Evolutionary conservation across 2,888 invertebrate species (phyloP), one percentile per base, ranked within the genome.

Genomic region (Xestobium rufovillosum): DNA sequence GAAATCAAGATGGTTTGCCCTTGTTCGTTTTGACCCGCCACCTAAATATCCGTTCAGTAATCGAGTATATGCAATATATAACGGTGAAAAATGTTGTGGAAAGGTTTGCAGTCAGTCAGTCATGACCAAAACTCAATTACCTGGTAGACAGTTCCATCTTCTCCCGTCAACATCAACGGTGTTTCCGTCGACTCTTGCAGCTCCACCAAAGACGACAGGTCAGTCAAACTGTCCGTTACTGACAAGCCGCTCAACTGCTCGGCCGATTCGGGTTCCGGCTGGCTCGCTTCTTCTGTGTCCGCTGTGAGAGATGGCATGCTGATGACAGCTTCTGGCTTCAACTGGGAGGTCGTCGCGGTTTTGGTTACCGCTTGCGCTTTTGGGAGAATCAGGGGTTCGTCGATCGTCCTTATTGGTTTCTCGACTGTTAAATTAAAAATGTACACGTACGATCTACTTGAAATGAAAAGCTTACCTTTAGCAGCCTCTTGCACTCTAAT

Each of bases 111-210:
- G 3, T 11, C 17, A 14, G 6, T 9, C 11, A 39, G 14, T 23
- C 8, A 31, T n/a, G n/a, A n/a, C n/a, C n/a, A n/a, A n/a, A 9
- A 13, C 4, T 13, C 65, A 4, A 64, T 63, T 44, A 78, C 77
- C 67, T 83, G 82, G 59, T 82, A 83, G 6, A 83, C 71, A 1
- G 81, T 78, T n/a, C 88, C 87, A 55, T 88, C 87, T 50, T 87
- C 87, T 0, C 86, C 86, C 0, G 85, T 79, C 26, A 87, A 85
- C 54, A 86, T 76, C 43, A 87, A 75, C 10, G 86, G 78, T 42
- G 77, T 72, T 15, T 78, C 51, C 50, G 30, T 64, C 3, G 55
- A 49, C 37, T 53, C 43, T 66, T 58, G 56, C n/a, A 49, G 42
- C 19, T 44, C 43, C 16, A 39, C 33, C 4, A 35, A 47, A 1